phyloP scores from a whole-genome alignment of 2,113 vertebrate genomes.

The Erythrocercus mccallii region DNA sequence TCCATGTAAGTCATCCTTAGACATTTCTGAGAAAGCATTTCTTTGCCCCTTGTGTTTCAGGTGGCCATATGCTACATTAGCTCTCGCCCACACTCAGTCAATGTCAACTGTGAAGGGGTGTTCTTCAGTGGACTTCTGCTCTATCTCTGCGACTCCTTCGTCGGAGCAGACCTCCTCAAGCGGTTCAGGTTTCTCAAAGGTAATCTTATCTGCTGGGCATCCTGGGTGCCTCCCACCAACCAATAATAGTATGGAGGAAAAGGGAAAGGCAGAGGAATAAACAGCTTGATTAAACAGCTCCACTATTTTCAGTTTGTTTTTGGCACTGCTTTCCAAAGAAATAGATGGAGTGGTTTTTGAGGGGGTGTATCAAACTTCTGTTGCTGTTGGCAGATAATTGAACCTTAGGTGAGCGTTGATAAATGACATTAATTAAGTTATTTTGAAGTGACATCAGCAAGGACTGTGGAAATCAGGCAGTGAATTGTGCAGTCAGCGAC shows the following conservation, averaged over 20 bases:
- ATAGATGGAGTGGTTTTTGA: neutral
- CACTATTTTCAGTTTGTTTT: neutral
- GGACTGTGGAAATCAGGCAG: neutral
- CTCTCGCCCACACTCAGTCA: slow-evolving; percentile 94
- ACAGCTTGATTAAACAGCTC: neutral
- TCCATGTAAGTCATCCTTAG: neutral
- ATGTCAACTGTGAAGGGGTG: slow-evolving; percentile 86
- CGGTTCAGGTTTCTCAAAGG: slow-evolving; percentile 96
- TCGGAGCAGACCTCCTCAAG: slow-evolving; percentile 91
- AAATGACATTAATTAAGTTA: neutral
- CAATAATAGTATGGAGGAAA: neutral
- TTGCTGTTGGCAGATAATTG: neutral
- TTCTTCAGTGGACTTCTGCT: slow-evolving; percentile 94
- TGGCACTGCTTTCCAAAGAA: neutral
- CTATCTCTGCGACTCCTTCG: slow-evolving; percentile 97
- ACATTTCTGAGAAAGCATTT: neutral
- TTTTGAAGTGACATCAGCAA: neutral
- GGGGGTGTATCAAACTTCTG: neutral
- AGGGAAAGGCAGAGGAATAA: neutral
- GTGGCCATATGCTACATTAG: slow-evolving; percentile 91
- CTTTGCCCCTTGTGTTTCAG: slow-evolving; percentile 66
- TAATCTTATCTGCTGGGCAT: slow-evolving; percentile 43
- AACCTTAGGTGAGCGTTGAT: neutral
- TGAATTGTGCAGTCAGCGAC: neutral
- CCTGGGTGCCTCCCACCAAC: neutral